Evolutionary conservation across 2,113 vertebrate genomes (phyloP), one percentile per base, ranked within the genome.

Genomic region (Phodopus roborovskii): DNA sequence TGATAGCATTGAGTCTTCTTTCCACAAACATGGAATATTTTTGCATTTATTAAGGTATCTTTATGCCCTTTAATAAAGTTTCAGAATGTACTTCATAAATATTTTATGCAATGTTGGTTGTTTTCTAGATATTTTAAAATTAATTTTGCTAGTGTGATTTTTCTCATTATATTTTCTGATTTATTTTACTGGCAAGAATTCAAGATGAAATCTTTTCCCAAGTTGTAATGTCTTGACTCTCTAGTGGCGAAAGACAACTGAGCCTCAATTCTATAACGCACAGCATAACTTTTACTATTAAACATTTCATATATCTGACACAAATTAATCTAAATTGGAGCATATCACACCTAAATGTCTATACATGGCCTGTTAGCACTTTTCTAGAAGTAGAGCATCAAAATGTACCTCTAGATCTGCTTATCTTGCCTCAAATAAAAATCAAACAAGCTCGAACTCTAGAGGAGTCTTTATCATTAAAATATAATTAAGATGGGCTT

Each of bases 51-150:
- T 92, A 95, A 88, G 26, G 33, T 88, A 74, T 85, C 74, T 84
- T 97, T 92, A 95, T 77, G 58, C 71, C 64, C 89, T 95, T 97
- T 92, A 96, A 96, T 94, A 94, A 97, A 94, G 53, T 84, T 94
- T 96, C 90, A 91, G 73, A 73, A 89, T 86, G n/a, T 75, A 94
- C 56, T 95, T 92, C 77, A 94, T 96, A 94, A 95, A 92, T 89
- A 94, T 95, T 74, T 94, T 92, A 74, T 19, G 88, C 20, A 88
- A 95, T 85, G 56, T 86, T 94, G 89, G 24, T 56, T 94, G 71
- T 75, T 75, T 94, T 85, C 88, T 82, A 64, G 70, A 24, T 96
- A 91, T 94, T 96, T 96, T 91, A 50, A 95, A 86, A 92, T 95
- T 92, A 88, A 93, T 90, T 96, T 91, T 94, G 45, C 11, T 74